These are phyloP conservation scores for Acipenser transmontanus DNA, from an alignment of 2,797 vertebrate species.

Conservation along the genomic window DNA sequence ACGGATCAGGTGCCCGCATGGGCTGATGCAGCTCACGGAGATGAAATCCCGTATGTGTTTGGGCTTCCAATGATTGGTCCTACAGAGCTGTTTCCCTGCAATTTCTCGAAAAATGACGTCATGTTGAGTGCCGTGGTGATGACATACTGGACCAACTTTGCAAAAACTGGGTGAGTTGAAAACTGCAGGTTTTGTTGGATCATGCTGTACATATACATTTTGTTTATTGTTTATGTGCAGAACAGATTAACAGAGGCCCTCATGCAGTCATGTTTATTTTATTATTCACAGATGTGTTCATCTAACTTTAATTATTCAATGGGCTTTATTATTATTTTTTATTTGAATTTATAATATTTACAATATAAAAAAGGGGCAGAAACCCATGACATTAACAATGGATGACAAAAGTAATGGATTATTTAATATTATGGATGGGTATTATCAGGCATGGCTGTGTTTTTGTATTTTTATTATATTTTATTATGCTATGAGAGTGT, in stretches of 20 bases:
- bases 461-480: no score
- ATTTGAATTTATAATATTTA: no score
- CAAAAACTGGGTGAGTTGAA: constrained; percentile 87
- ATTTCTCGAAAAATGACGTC: constrained; percentile 98
- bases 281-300: background rate
- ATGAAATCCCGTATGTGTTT: constrained; percentile 95
- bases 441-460: no score
- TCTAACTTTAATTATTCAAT: no score
- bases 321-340: no score
- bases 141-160: constrained; percentile 99
- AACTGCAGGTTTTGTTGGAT: constrained; percentile 8
- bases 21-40: constrained; percentile 95
- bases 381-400: no score
- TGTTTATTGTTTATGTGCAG: no score
- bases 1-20: constrained; percentile 96
- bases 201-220: background rate
- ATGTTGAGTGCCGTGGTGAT: constrained; percentile 98
- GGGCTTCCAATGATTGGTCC: constrained; percentile 97
- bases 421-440: no score
- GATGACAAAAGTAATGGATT: no score
- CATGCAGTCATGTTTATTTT: constrained; percentile 10
- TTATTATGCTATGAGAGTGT: no score
- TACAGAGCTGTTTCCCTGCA: constrained; percentile 96
- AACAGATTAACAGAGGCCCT: no score
- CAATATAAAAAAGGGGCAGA: no score